Base-by-base conservation (phyloP, 2,797 vertebrate species). In the Mareca strepera region DNA sequence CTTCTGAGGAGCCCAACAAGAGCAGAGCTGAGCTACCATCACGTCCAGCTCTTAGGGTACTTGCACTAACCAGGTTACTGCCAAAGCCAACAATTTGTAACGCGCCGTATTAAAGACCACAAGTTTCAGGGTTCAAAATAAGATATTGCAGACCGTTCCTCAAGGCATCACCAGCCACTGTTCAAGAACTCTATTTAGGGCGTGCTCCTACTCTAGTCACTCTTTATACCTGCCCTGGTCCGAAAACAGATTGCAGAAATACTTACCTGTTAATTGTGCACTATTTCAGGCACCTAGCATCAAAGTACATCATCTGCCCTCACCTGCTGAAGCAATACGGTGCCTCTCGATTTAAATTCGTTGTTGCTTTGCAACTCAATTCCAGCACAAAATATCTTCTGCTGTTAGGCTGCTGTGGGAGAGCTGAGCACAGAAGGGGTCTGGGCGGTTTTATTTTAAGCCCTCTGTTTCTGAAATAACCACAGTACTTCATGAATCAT, bases 401-500 rank as follows among this genome's bases (percentile, higher is more conserved):
- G 63, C 76, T 78, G 23, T 20, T 25, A 41, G 83, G 89, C 46
- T 89, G 79, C 76, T 77, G 88, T 8, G n/a, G 41, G 58, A 81
- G 33, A 83, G 53, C 58, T 25, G 55, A 74, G 84, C 91, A 55
- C 93, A 95, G 78, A 76, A 95, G 35, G 83, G 92, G 74, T 94
- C 93, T 86, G 74, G 81, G 83, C 37, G 81, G 83, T 10, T 94
- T 96, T 93, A 93, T 92, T 94, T 94, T 82, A 78, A 84, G 87
- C 44, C 22, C 75, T 44, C 68, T 68, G 37, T 69, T 86, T 87
- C 89, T 85, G 56, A 95, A 94, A 91, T 68, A 89, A 91, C 39
- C 39, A 43, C 7, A 1, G 60, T 26, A 52, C 72, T 74, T 72
- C 28, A 31, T 28, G 85, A 94, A 88, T 88, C 91, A 93, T 55